Evolutionary conservation across 2,797 vertebrate species (phyloP), one percentile per base, ranked within the genome.

Genomic region (Gadopsis bispinosus): DNA sequence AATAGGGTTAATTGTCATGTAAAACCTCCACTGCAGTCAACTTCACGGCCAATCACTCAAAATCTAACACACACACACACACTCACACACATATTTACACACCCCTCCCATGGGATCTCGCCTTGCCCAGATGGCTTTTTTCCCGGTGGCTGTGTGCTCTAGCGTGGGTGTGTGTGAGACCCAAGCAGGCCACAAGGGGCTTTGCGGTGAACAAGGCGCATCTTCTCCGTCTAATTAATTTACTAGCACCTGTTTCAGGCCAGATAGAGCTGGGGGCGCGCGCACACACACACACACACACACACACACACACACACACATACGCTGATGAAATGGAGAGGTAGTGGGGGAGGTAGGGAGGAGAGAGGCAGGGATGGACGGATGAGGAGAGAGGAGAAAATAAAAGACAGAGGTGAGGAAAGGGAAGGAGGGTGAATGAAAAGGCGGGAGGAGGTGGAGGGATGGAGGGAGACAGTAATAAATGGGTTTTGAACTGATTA

Each of bases 161-260:
- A 54, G 22, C 1, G 62, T 59, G 20, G 41, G 75, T 62, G 66
- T 48, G 71, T 50, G 81, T 53, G 73, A 70, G 97, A 97, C 96
- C 95, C 96, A 96, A 95, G 94, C 94, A 95, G 94, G 96, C 96
- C 95, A 96, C 97, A 93, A 96, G 96, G 90, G 93, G 95, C 95
- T 89, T 88, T 95, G 95, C 94, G 90, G 94, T 96, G 97, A 97
- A 97, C 97, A 98, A 97, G 96, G 97, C 96, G 96, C 97, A 97
- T 97, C 96, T 97, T 95, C 96, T 95, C 95, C 95, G 95, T 97
- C 97, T 99, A 99, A 99, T 99, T 99, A 99, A 99, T 99, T 98
- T 99, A 97, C 97, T 96, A 97, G 97, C 98, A 99, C 97, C 98
- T 99, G 97, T 98, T 98, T 97, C 96, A 95, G 96, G 97, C 96